Conservation (phyloP, 2,113 vertebrate genomes). For the Pomatostomus ruficeps region DNA sequence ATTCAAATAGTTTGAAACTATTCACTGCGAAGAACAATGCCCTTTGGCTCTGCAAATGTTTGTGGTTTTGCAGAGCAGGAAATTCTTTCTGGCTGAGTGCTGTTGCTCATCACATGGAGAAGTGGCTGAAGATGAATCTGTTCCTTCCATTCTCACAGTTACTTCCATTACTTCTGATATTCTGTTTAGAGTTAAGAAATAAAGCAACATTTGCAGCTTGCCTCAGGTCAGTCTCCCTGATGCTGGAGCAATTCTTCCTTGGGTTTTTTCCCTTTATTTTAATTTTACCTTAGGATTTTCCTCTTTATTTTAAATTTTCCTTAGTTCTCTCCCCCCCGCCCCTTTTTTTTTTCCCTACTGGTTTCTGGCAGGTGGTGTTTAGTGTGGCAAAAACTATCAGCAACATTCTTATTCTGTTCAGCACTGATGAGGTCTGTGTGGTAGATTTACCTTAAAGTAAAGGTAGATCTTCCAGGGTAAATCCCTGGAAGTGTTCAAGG, state of each 20-base stretch:
- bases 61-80: constrained; percentile 57
- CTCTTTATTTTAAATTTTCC: too few species aligned
- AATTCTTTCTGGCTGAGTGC: constrained; percentile 48
- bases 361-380: neutral
- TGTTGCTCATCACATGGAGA: constrained; percentile 37
- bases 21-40: constrained; percentile 50
- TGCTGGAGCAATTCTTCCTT: neutral
- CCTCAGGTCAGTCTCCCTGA: neutral
- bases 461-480: neutral
- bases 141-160: constrained; percentile 31
- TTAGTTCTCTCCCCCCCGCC: rapidly evolving
- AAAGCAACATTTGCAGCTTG: neutral
- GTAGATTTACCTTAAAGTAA: neutral
- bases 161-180: constrained; percentile 51
- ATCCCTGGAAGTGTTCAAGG: neutral
- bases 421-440: neutral
- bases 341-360: neutral
- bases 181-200: constrained; percentile 44
- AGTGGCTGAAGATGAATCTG: constrained; percentile 37
- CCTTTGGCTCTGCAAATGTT: constrained; percentile 43
- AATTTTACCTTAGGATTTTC: neutral
- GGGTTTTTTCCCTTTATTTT: neutral
- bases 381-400: neutral
- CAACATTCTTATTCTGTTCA: neutral
- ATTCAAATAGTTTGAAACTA: constrained; percentile 41